A percentile compares a stretch with the other conserved stretches of the same genome.
Conservation (phyloP, 1,140 invertebrate species). For the Bemisia tabaci region DNA sequence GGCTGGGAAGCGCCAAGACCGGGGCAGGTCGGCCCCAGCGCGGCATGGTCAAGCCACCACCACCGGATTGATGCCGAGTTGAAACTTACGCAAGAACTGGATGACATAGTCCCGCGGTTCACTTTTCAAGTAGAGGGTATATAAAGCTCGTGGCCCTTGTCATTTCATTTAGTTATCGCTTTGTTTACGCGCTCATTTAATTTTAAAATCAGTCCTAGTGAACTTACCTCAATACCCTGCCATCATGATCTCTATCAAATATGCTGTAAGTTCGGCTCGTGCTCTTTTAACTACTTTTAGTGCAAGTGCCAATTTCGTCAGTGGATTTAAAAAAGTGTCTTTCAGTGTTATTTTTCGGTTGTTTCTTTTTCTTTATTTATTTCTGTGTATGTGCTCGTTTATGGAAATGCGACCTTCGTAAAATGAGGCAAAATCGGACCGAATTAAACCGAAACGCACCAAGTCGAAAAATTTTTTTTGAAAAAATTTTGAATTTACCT, state of each 20-base stretch:
- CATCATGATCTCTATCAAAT: background rate
- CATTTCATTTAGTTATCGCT: background rate
- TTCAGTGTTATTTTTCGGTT: too few relatives aligned
- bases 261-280: background rate
- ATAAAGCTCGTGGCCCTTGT: background rate
- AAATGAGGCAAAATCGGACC: too few relatives aligned
- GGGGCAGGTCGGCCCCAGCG: background rate
- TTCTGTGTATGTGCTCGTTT: too few relatives aligned
- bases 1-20: background rate
- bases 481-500: too few relatives aligned
- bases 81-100: background rate
- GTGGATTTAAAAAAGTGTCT: too few relatives aligned
- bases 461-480: too few relatives aligned
- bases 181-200: background rate
- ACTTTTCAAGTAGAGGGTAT: background rate
- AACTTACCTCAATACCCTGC: background rate
- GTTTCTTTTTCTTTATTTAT: too few relatives aligned
- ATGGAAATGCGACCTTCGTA: too few relatives aligned
- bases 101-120: background rate
- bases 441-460: too few relatives aligned
- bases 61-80: background rate
- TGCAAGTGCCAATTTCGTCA: too few relatives aligned
- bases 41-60: background rate
- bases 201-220: background rate
- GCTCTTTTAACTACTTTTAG: too few relatives aligned